These are phyloP conservation scores for Chelonus formosanus DNA, from an alignment of 2,888 invertebrate species.

Conservation along the genomic window DNA sequence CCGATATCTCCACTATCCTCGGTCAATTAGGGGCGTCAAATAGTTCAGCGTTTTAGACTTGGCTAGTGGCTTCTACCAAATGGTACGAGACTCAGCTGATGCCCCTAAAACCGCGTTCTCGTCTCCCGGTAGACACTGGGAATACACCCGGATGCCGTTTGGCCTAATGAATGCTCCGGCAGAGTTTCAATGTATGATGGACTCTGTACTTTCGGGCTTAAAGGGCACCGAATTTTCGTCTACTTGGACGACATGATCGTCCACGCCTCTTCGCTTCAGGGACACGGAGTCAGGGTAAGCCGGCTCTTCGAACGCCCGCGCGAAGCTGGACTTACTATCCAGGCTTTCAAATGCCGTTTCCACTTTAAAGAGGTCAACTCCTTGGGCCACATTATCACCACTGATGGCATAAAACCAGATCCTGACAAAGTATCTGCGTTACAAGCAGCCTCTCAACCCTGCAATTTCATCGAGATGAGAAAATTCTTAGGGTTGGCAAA, in stretches of 20 bases:
- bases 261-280: too few relatives aligned
- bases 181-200: too few relatives aligned
- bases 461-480: neutral
- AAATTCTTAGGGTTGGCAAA: neutral
- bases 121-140: constrained; percentile 10
- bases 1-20: too few relatives aligned
- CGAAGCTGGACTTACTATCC: too few relatives aligned
- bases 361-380: neutral
- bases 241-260: too few relatives aligned
- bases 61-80: constrained; percentile 25
- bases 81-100: constrained; percentile 11
- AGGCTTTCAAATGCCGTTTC: too few relatives aligned
- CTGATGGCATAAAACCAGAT: neutral
- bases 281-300: too few relatives aligned
- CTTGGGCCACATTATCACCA: neutral
- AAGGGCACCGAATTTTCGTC: too few relatives aligned
- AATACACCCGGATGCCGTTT: constrained; percentile 22
- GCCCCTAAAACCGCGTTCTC: constrained; percentile 18
- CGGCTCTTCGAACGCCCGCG: too few relatives aligned
- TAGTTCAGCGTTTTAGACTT: constrained; percentile 37
- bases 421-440: neutral
- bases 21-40: too few relatives aligned
- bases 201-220: too few relatives aligned
- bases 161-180: too few relatives aligned
- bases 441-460: neutral